Base-by-base conservation (phyloP, 2,113 vertebrate species). In the Mormoops blainvillei region DNA sequence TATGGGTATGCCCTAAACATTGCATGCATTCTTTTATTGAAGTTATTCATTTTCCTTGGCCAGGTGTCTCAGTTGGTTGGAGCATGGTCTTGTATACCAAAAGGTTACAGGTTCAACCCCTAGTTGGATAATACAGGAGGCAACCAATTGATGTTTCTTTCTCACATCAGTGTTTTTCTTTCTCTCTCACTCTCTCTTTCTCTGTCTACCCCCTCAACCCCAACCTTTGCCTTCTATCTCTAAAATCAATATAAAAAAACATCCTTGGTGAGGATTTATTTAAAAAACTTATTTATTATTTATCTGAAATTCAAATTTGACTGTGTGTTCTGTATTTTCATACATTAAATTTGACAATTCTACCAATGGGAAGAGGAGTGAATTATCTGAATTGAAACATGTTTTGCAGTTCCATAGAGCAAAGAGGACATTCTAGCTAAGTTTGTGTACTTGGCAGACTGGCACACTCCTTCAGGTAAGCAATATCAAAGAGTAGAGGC, bases 251-350 rank as follows among this genome's bases (percentile, higher is more conserved):
- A 31, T 28, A 14, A 63, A 31, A 48, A 63, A 63, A 61, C 26
- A 31, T 31, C 28, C 11, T 63, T 11, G 4, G 13, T 63, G 61
- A 63, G 28, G 61, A 63, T 31, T 63, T 14, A 28, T 61, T 7
- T 61, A 3, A 12, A 33, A 94, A 84, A 65, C n/a, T 56, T 85
- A 88, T 43, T 90, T 15, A 83, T 48, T 74, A 5, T 82, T 91
- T 84, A 71, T 85, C 52, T 88, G 78, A 96, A 96, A 91, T 94
- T 88, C 28, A 83, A 93, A 82, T 89, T 78, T 96, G 43, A 92
- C 11, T 73, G 11, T 88, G 15, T 58, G 13, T 54, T 92, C 33
- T 88, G 4, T 85, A 77, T 85, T 97, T 83, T 85, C 43, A 63
- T 71, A 65, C 70, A 45, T 50, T 71, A 87, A 85, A 76, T 70